phyloP scores from a whole-genome alignment of 2,113 vertebrate species.

The Hepsetus odoe region DNA sequence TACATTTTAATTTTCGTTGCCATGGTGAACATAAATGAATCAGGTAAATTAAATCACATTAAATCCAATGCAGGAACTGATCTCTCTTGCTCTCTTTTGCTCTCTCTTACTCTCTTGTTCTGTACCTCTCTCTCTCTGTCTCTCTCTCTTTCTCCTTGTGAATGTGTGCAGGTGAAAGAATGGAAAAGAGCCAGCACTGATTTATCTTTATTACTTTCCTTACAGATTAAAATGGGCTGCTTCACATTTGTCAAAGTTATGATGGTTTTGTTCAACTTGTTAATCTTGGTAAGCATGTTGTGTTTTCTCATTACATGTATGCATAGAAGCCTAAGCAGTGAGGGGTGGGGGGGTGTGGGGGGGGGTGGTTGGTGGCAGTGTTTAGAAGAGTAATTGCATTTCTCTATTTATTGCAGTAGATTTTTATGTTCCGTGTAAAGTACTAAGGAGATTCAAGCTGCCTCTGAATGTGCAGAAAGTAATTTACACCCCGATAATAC shows the following conservation, averaged over 20 bases:
- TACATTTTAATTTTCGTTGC: neutral
- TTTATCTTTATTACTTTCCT: constrained; percentile 50
- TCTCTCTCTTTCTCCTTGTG: neutral
- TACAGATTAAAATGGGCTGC: constrained; percentile 83
- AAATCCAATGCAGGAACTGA: too few species aligned
- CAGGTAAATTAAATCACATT: too few species aligned
- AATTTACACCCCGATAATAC: constrained; percentile 37
- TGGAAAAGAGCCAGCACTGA: constrained; percentile 11
- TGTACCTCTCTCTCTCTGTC: too few species aligned
- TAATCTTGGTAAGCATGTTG: constrained; percentile 87
- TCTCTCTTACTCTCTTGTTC: too few species aligned
- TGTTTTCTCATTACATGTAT: constrained; percentile 35
- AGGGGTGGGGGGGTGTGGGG: neutral
- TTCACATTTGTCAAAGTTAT: constrained; percentile 85
- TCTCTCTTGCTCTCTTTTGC: too few species aligned
- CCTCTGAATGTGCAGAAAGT: constrained; percentile 41
- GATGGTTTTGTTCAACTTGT: constrained; percentile 87
- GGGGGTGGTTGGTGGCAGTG: constrained; percentile 4
- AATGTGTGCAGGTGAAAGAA: neutral
- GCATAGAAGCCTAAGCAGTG: neutral
- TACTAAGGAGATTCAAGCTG: constrained; percentile 46
- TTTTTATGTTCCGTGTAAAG: constrained; percentile 53
- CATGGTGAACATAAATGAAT: too few species aligned
- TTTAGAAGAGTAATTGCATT: constrained; percentile 54
- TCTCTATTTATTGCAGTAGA: constrained; percentile 54